Percentiles rank a stretch among this genome's conserved stretches.
These are phyloP conservation scores for Melitaea cinxia DNA, from an alignment of 1,140 invertebrate genomes.

Conservation along the genomic window DNA sequence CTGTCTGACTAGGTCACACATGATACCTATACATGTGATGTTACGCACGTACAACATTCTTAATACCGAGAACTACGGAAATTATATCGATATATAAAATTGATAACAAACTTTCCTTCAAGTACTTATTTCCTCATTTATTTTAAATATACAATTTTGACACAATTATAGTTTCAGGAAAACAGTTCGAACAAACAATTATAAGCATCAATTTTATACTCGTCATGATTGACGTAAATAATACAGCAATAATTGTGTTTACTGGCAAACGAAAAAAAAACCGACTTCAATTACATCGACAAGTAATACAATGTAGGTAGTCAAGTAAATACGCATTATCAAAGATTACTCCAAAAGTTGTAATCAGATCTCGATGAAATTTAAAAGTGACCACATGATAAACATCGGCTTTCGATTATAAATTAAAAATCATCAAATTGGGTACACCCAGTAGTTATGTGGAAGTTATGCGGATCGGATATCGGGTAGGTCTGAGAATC, in stretches of 20 bases:
- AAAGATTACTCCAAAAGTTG: too few relatives aligned
- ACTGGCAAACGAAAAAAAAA: too few relatives aligned
- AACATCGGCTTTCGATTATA: too few relatives aligned
- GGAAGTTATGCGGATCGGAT: too few relatives aligned
- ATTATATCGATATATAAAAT: conserved; percentile 18
- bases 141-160: conserved; percentile 17
- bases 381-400: too few relatives aligned
- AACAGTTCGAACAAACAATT: conserved; percentile 1
- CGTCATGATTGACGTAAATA: background rate
- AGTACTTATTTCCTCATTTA: conserved; percentile 12
- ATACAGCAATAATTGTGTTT: too few relatives aligned
- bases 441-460: too few relatives aligned
- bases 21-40: conserved; percentile 20
- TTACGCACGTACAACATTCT: conserved; percentile 14
- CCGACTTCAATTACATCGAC: too few relatives aligned
- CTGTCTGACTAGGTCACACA: conserved; percentile 32
- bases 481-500: too few relatives aligned
- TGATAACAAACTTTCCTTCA: conserved; percentile 13
- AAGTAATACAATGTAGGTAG: too few relatives aligned
- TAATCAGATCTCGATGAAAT: too few relatives aligned
- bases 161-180: conserved; percentile 4
- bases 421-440: background rate
- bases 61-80: conserved; percentile 24
- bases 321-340: too few relatives aligned
- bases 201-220: background rate